These are phyloP conservation scores for Campopleginae sp. DNA, from an alignment of 2,888 invertebrate species.

Conservation along the genomic window DNA sequence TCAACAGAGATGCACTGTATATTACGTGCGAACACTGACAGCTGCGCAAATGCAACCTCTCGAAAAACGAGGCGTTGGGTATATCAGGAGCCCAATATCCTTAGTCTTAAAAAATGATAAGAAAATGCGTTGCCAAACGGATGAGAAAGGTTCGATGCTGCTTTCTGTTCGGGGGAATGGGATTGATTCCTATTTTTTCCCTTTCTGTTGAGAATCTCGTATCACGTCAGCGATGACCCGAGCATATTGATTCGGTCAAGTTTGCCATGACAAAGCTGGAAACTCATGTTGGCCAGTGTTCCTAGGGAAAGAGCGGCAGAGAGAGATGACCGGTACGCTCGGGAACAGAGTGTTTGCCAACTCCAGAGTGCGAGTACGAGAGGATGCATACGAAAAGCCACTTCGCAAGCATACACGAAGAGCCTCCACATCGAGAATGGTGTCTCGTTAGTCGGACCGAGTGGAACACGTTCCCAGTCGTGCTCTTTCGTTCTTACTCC, in stretches of 20 bases:
- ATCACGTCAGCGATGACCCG: constrained; percentile 47
- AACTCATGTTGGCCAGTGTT: constrained; percentile 39
- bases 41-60: background rate
- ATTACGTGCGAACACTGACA: background rate
- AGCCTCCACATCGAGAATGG: constrained; percentile 63
- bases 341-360: constrained; percentile 26
- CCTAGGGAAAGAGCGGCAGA: constrained; percentile 7
- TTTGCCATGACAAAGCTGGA: constrained; percentile 67
- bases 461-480: constrained; percentile 35
- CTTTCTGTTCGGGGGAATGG: constrained; percentile 1
- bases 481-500: constrained; percentile 50
- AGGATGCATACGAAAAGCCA: constrained; percentile 61
- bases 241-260: constrained; percentile 64
- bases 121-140: background rate
- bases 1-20: constrained; percentile 26
- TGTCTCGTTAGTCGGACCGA: constrained; percentile 67
- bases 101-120: background rate
- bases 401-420: constrained; percentile 61
- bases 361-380: constrained; percentile 34
- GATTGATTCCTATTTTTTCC: constrained; percentile 8
- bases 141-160: constrained; percentile 8
- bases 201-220: constrained; percentile 1
- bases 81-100: background rate
- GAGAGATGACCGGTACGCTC: constrained; percentile 2
- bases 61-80: background rate